Base-by-base conservation (phyloP, 2,888 invertebrate species). In the Saturnia japonica region DNA sequence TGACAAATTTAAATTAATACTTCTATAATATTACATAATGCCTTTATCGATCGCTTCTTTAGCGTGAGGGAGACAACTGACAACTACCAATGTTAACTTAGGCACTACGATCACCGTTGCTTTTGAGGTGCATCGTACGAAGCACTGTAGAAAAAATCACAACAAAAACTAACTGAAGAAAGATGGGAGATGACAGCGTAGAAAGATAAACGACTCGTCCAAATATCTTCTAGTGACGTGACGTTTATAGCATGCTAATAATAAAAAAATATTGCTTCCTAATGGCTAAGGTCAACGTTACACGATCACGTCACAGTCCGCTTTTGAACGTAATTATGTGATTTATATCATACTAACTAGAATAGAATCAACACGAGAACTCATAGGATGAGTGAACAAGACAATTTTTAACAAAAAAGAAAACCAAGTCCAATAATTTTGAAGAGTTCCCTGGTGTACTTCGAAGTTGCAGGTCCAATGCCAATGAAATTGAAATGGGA, bases 211-310 rank as follows among this genome's bases (percentile, higher is more conserved):
- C 64, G 34, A 19, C 62, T 62, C 28, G 40, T 64, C n/a, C 16
- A 40, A 8, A 64, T 64, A 64, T 40, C 40, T 64, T 64, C n/a
- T n/a, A 11, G 22, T 22, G n/a, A n/a, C n/a, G 40, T 40, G 64
- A 64, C 64, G 64, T 40, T 40, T 64, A 64, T 40, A 60, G 28
- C 40, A 40, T 64, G 64, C 64, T 64, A 64, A 64, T 64, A 64
- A 64, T 64, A 64, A 40, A 40, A 45, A 64, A 40, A 64, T 64
- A 64, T 64, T 40, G 64, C 64, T 64, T 64, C 64, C 64, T 64
- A 64, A 64, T 64, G 64, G n/a, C 64, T 64, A 40, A 40, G 40
- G 64, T 40, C 34, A 64, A 64, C 64, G 34, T 40, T 64, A 64
- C 40, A 14, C 57, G 57, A 60, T 28, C 57, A 14, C 57, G 57